Base-by-base conservation (phyloP, 2,113 vertebrate species). In the Pimephales promelas region DNA sequence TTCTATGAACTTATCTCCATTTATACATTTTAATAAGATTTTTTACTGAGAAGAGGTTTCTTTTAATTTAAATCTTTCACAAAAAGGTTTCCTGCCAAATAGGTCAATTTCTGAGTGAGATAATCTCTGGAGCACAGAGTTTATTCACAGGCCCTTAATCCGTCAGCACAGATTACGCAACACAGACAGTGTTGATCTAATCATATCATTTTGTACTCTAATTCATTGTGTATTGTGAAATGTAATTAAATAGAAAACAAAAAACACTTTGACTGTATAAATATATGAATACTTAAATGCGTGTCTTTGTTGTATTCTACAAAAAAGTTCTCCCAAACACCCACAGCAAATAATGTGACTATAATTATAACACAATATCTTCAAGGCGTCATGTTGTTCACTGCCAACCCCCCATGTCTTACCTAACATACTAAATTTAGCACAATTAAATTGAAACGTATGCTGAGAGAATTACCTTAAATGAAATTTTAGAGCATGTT, bases 401-500 rank as follows among this genome's bases (percentile, higher is more conserved):
- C 28, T 14, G 16, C 56, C 31, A 40, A 78, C 28, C 20, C 22
- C 56, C 31, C 45, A 62, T 13, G 13, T 26, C 59, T 73, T 68
- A 76, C 64, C n/a, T 71, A 64, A 28, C 40, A 72, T 73, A 66
- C 57, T 24, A 52, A 84, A 74, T 28, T 34, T 62, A 72, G 68
- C 54, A 34, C 43, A 40, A 28, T 72, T 56, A 28, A 18, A 62
- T 31, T 79, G 47, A 82, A 77, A 52, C 49, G 52, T 66, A 45
- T 66, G 80, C 68, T 61, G 26, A 72, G 54, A 40, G 43, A 85
- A 79, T 83, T 26, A 56, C 66, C 76, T 82, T 85, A 74, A 87
- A 83, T 85, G n/a, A 80, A 47, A 85, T 80, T 86, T 76, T 84
- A 56, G 64, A 64, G 56, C 56, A n/a, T 4, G 31, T 84, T 56